Evolutionary conservation across 2,113 vertebrate genomes (phyloP), one percentile per base, ranked within the genome.

Genomic region (Halcyon malimbica): DNA sequence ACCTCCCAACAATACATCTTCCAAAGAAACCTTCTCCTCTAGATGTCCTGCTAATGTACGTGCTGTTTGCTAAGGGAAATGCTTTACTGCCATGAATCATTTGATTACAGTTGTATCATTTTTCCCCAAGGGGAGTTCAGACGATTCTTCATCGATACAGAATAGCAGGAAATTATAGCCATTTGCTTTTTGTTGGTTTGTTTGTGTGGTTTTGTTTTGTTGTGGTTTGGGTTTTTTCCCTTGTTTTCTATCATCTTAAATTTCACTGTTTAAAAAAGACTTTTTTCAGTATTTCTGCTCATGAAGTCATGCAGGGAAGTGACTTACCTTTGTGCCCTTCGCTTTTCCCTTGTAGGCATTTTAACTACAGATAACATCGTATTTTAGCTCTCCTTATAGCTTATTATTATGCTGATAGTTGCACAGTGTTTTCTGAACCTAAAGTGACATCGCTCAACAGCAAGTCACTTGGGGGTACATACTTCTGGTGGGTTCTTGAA

Each of bases 11-110:
- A 90, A n/a, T 89, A 96, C 89, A 75, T 59, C 78, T 94, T 75
- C 6, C 18, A 76, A 92, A 96, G 87, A 56, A 94, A 79, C 29
- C 41, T 73, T 96, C 18, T 93, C 57, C 57, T 94, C 42, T 53
- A 39, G 67, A 82, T 94, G 80, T 89, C 88, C 51, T 79, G 35
- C 75, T 87, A 68, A 73, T 59, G 77, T 74, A 63, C 33, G 54
- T 25, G 16, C 68, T 93, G 83, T 70, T 82, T 33, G 3, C 67
- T 78, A 44, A 77, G 12, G 28, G 83, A 95, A 95, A 91, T 46
- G 6, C 44, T 92, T 78, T 89, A 44, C 18, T 63, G 75, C 65
- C n/a, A n/a, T 81, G 81, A 93, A 76, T 82, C 44, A 73, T 71
- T 88, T 59, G 53, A 41, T 78, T 89, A 83, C 50, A 94, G 13